Conservation (phyloP, 1,140 invertebrate species). For the honey bee (Apis mellifera) region Amel_HAv3.1 CM009939.2:4955001-4955500, state of each 20-base stretch:
- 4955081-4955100: not conserved
- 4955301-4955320: conserved; percentile 3
- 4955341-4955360: conserved; percentile 62
- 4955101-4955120: not conserved
- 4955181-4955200: conserved; percentile 43
- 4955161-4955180: conserved; percentile 57
- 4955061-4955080: not conserved
- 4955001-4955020: not conserved
- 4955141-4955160: conserved; percentile 45
- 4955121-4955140: conserved; percentile 41
- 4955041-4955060: not conserved
- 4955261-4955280: conserved; percentile 7
- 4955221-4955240: conserved; percentile 50
- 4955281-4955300: not conserved
- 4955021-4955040: not conserved
- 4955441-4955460: conserved; percentile 57
- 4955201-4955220: not conserved
- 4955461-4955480: conserved; percentile 65
- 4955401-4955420: conserved; percentile 70
- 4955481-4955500: conserved; percentile 61
- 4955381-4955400: conserved; percentile 42
- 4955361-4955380: conserved; percentile 51
- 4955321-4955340: conserved; percentile 60
- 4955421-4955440: conserved; percentile 77
- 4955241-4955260: conserved; percentile 52